Evolutionary conservation across 2,797 vertebrate species (phyloP), one percentile per base, ranked within the genome.

Genomic region (Falco novaeseelandiae): DNA sequence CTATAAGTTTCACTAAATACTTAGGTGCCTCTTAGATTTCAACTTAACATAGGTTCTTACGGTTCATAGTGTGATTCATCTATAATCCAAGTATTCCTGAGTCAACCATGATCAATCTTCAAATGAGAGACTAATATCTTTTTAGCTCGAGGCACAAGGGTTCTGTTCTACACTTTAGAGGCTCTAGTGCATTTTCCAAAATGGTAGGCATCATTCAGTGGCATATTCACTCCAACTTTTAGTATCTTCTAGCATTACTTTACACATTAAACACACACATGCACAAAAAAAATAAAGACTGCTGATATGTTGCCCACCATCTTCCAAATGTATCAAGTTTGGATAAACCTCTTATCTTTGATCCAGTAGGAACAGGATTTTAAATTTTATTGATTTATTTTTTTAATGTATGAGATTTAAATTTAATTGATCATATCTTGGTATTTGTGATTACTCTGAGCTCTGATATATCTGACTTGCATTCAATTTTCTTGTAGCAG

Each of bases 1-100:
- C 55, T 79, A 57, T 51, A 69, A 16, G 9, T 72, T 89, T 71
- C 30, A 61, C 40, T 61, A 72, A 91, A 81, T 81, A 93, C 77
- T 80, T 87, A 59, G 10, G 5, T 46, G 19, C 14, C 29, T 80
- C 11, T 59, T 77, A 51, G 40, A 80, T 59, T 83, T 46, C 26
- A 63, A 8, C 4, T 72, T 83, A 80, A 87, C 9, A 30, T 59
- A 69, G 29, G 8, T 76, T 87, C 30, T 63, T 72, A 29, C 17
- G 14, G 42, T 89, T 81, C 57, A 38, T 67, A 58, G 23, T 44
- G n/a, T 66, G 30, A 58, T 85, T 74, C 38, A 62, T 67, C 38
- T 59, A 34, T 34, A 83, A 81, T 30, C 10, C 40, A 38, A 70
- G 13, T 26, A 70, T 70, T 84, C 32, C 40, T 65, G 30, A 84